Percentiles rank a stretch among this genome's conserved stretches.
Conservation (phyloP, 2,888 invertebrate genomes). For the Catocala fraxini region DNA sequence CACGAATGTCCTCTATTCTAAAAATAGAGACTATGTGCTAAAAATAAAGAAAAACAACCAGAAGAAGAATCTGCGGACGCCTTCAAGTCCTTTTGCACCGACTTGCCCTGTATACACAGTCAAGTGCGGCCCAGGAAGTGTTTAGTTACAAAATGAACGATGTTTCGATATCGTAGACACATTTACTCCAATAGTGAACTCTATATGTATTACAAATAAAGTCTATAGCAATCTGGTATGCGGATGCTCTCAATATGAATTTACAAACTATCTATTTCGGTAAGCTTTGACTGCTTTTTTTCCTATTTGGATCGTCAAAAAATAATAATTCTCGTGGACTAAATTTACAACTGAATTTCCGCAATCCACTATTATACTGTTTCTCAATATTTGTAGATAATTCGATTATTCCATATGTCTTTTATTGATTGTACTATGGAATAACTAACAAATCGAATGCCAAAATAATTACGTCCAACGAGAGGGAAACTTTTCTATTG, state of each 20-base stretch:
- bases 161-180: slow-evolving; percentile 61
- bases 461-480: slow-evolving; percentile 48
- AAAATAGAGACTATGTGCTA: slow-evolving; percentile 43
- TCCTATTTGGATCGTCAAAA: slow-evolving; percentile 9
- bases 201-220: slow-evolving; percentile 16
- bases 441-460: slow-evolving; percentile 20
- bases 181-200: slow-evolving; percentile 50
- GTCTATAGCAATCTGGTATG: slow-evolving; percentile 15
- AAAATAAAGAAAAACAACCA: slow-evolving; percentile 58
- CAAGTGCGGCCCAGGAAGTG: slow-evolving; percentile 71
- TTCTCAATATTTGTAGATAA: slow-evolving; percentile 6
- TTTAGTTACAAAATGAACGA: slow-evolving; percentile 65
- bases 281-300: slow-evolving; percentile 22
- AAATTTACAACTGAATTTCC: background rate
- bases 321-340: slow-evolving; percentile 3
- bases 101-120: slow-evolving; percentile 81
- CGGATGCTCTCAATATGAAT: slow-evolving; percentile 20
- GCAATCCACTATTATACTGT: background rate
- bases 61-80: slow-evolving; percentile 61
- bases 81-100: slow-evolving; percentile 71
- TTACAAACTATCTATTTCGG: slow-evolving; percentile 41
- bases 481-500: slow-evolving; percentile 60
- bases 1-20: slow-evolving; percentile 66
- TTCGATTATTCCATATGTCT: slow-evolving; percentile 5
- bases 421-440: slow-evolving; percentile 15